Evolutionary conservation across 2,888 invertebrate species (phyloP).

Genomic region (Stenurella melanura): DNA sequence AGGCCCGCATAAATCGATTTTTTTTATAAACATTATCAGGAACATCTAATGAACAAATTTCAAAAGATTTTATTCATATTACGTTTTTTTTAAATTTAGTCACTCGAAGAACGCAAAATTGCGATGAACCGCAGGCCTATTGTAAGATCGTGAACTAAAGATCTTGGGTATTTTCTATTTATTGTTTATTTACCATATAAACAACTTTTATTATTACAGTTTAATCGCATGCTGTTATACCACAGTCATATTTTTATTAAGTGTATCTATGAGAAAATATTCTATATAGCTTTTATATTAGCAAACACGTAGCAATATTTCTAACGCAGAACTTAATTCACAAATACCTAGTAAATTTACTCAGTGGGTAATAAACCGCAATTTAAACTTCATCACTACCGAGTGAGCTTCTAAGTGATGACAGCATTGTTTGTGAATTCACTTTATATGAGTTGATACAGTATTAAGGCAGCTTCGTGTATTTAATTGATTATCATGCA

Average conservation of each 20-base stretch:
- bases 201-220: neutral
- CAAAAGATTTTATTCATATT: no score
- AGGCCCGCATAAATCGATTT: no score
- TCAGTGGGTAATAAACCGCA: conserved; percentile 31
- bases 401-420: conserved; percentile 49
- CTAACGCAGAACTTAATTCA: conserved; percentile 9
- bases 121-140: no score
- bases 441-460: conserved; percentile 43
- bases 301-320: neutral
- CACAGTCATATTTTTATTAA: no score
- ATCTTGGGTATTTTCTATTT: neutral
- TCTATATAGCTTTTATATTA: neutral
- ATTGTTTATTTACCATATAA: neutral
- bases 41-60: no score
- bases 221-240: neutral
- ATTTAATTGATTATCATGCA: conserved; percentile 55
- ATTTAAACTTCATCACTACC: conserved; percentile 24
- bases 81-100: no score
- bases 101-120: no score
- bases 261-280: no score
- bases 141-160: neutral
- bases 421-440: conserved; percentile 57
- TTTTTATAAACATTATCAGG: no score
- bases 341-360: conserved; percentile 38
- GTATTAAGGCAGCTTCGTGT: conserved; percentile 46